Percentiles rank a stretch among this genome's conserved stretches.
phyloP scores from a whole-genome alignment of 2,888 invertebrate species.

The Leuctra nigra region DNA sequence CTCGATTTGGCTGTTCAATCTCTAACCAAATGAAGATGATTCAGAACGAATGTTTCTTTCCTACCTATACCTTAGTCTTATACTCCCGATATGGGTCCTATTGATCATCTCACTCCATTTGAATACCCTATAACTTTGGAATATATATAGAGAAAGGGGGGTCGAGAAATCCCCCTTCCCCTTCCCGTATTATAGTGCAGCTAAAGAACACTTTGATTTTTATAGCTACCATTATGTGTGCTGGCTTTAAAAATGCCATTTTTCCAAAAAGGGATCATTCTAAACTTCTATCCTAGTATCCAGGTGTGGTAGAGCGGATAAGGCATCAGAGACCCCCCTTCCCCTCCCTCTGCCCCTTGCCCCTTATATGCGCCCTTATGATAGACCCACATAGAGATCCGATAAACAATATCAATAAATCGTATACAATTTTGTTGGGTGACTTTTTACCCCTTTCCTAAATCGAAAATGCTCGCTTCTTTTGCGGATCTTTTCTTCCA shows the following conservation, averaged over 20 bases:
- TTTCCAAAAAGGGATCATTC: conserved; percentile 15
- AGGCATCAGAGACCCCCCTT: neutral
- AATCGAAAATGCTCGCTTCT: too few relatives aligned
- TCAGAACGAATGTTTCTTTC: too few relatives aligned
- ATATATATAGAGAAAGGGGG: conserved; percentile 9
- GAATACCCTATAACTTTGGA: conserved; percentile 1
- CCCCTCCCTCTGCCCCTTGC: neutral
- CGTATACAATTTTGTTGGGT: conserved; percentile 1
- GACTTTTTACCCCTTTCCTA: neutral
- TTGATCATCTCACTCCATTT: conserved; percentile 11
- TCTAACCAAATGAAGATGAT: too few relatives aligned
- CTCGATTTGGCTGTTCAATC: too few relatives aligned
- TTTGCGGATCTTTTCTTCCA: too few relatives aligned
- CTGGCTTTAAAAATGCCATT: conserved; percentile 16
- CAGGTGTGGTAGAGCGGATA: conserved; percentile 6
- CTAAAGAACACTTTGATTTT: conserved; percentile 21
- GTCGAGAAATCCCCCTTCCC: too few relatives aligned
- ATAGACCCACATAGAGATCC: neutral
- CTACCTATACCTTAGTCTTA: too few relatives aligned
- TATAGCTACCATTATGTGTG: conserved; percentile 25
- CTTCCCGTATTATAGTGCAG: neutral
- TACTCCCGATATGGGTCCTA: conserved; percentile 7
- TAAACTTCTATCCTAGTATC: neutral
- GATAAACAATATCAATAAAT: conserved; percentile 15
- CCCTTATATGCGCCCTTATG: neutral